These are phyloP conservation scores for Lithophane socia DNA, from an alignment of 2,888 invertebrate species.

Conservation along the genomic window DNA sequence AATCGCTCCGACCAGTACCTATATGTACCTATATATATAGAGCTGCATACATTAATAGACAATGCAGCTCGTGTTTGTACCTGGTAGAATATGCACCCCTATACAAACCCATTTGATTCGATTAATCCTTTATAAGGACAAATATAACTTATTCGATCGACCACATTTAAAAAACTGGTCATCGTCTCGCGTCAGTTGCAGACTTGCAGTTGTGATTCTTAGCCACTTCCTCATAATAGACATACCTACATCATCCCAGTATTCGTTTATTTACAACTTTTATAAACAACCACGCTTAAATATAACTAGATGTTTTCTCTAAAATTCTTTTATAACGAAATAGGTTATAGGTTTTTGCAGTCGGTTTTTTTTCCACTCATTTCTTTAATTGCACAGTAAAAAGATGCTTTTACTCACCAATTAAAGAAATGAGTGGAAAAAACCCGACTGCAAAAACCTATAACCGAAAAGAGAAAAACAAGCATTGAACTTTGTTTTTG, in stretches of 20 bases:
- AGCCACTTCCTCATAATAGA: background rate
- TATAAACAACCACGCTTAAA: background rate
- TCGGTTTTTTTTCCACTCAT: too few species aligned
- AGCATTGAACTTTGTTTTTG: too few species aligned
- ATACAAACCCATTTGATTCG: background rate
- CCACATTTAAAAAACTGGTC: background rate
- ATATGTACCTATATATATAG: conserved; percentile 2
- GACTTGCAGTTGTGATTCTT: background rate
- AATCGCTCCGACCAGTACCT: conserved; percentile 24
- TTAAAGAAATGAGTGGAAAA: conserved; percentile 8
- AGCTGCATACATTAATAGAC: conserved; percentile 36
- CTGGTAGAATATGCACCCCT: conserved; percentile 2
- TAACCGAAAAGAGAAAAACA: too few species aligned
- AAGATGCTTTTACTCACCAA: conserved; percentile 1
- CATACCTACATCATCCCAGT: background rate
- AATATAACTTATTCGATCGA: conserved; percentile 15
- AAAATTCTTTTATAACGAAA: background rate
- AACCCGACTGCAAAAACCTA: too few species aligned
- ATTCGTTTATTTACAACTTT: background rate
- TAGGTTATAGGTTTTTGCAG: too few species aligned
- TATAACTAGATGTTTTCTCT: background rate
- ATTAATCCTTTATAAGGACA: background rate
- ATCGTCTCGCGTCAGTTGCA: too few species aligned
- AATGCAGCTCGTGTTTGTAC: conserved; percentile 17
- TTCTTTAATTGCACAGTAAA: too few species aligned